Base-by-base conservation (phyloP, 1,140 invertebrate genomes). In the Euura lappo region DNA sequence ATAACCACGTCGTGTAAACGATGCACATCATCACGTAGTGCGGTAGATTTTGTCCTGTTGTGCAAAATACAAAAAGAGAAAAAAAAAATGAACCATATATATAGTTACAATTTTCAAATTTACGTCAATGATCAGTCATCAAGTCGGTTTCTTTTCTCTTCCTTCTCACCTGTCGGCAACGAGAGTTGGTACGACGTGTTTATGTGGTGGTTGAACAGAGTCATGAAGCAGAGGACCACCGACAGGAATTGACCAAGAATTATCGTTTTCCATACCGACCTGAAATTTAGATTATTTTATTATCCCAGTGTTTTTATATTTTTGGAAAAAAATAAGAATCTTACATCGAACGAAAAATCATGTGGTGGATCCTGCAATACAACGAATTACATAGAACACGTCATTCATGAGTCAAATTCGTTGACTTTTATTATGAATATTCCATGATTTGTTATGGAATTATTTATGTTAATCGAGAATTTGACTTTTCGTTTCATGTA, bases 241-340 rank as follows among this genome's bases (percentile, higher is more conserved):
- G 94, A 95, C 66, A 95, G 84, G 66, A 93, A 88, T 86, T 96
- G 95, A 2, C 94, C 94, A 72, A 95, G 85, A 76, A 94, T 89
- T 78, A 95, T 92, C 65, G 91, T 91, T 76, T 92, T 90, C 93
- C 93, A 94, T 77, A 95, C 91, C 79, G 91, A 89, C 91, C 94
- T 95, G 84, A 43, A 88, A 84, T 74, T 28, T 28, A 28, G 28
- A 28, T 28, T 28, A 0, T 28, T 28, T 1, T 1, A 28, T 1
- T 28, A 28, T 28, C 28, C 28, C 28, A 28, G 28, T 28, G 28
- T 28, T 28, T 28, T 28, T 28, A 28, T 28, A 28, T 28, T 28
- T 68, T 47, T 65, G 8, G 70, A 51, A 72, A 75, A 60, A 3
- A 69, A 77, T 69, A 51, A 28, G 28, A 28, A 28, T 28, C 28